Base-by-base conservation (phyloP, 1,140 invertebrate species). In the Leptinotarsa lineolata region DNA sequence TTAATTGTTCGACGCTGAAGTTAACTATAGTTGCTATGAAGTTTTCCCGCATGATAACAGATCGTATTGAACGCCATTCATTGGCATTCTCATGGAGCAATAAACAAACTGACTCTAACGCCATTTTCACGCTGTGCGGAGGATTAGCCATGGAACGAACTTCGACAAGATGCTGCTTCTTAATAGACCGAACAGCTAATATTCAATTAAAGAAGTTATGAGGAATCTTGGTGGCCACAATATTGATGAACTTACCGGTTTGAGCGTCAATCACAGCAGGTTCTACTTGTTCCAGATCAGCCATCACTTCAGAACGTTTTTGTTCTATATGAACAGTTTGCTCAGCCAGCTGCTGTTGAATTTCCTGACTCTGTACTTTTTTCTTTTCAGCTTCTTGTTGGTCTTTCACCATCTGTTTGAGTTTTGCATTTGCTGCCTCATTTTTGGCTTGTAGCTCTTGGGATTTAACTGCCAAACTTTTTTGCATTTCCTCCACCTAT, bases 341-440 rank as follows among this genome's bases (percentile, higher is more conserved):
- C 80, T 93, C 90, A 72, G 94, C 93, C 74, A 99, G 86, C 78
- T 94, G 91, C 21, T 93, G 91, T 85, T 99, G 97, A 81, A 99
- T 96, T 84, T 98, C 96, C 86, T 99, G 97, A 80, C 95, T 97
- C 81, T 97, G 94, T 13, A 97, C 94, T 87, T 99, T 99, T 86
- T 98, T 97, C 86, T 98, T 96, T 83, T 99, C 98, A 13, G 98
- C 98, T 87, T 99, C 97, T 82, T 99, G 97, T 85, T 99, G 98
- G 86, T 99, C 97, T 86, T 97, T 97, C 20, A 99, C 93, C 98
- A 99, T 99, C 84, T 99, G 97, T 78, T 96, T 93, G 15, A 99
- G 88, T 87, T 99, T 99, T 1, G 94, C 93, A 87, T 99, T 99
- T 21, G 98, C 98, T 13, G 97, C 95, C 82, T 97, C 95, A 84